Percentiles rank a stretch among this genome's conserved stretches.
Conservation (phyloP, 1,140 invertebrate species). For the Hylaeus volcanicus region DNA sequence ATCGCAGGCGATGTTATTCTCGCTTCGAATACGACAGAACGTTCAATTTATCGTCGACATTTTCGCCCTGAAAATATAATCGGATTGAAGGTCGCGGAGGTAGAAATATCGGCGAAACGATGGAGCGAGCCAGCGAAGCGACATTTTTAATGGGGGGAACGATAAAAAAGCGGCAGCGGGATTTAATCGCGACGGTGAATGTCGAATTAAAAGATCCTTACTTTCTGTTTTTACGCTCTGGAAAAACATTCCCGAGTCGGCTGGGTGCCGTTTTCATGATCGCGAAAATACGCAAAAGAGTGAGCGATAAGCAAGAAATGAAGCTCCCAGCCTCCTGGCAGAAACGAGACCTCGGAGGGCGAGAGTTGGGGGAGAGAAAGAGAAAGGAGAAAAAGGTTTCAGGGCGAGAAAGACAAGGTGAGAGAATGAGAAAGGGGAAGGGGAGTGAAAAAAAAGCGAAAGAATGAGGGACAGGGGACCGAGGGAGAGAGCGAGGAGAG, state of each 20-base stretch:
- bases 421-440: not conserved
- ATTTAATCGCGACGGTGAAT: constrained; percentile 31
- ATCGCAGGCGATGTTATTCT: not conserved
- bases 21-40: not conserved
- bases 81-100: not conserved
- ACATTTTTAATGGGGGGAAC: constrained; percentile 17
- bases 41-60: not conserved
- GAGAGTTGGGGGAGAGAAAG: constrained; percentile 12
- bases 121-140: not conserved
- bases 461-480: constrained; percentile 10
- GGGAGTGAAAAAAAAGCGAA: not conserved
- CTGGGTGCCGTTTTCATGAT: constrained; percentile 33
- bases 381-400: constrained; percentile 7
- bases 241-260: constrained; percentile 35
- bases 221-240: constrained; percentile 7
- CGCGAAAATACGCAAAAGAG: constrained; percentile 35
- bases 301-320: constrained; percentile 20
- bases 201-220: constrained; percentile 27
- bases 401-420: not conserved
- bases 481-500: not conserved
- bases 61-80: constrained; percentile 7
- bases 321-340: constrained; percentile 18
- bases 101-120: not conserved
- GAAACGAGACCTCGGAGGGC: constrained; percentile 35
- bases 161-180: constrained; percentile 16